A percentile compares a stretch with the other conserved stretches of the same genome.
Evolutionary conservation across 2,113 vertebrate genomes (phyloP).

Genomic region (Malurus alboscapulatus): DNA sequence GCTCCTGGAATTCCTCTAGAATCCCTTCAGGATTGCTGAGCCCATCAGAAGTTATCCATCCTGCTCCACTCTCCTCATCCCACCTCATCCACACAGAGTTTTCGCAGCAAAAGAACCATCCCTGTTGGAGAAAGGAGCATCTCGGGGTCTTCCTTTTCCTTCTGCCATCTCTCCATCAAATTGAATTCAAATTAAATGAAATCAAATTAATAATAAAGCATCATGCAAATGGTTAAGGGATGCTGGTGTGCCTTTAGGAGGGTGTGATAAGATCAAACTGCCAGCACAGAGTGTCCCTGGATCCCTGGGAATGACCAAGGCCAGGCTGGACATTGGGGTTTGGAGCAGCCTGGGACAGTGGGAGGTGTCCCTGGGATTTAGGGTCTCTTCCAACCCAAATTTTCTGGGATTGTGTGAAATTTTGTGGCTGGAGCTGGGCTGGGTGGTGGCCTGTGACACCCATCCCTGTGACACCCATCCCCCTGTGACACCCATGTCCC

Average conservation of each 20-base stretch:
- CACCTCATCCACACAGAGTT: too few species aligned
- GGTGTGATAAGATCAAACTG: neutral
- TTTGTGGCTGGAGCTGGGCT: too few species aligned
- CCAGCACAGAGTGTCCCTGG: neutral
- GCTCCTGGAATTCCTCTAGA: too few species aligned
- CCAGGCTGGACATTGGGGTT: rapidly evolving
- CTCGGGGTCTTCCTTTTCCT: neutral
- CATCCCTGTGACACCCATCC: too few species aligned
- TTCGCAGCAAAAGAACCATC: too few species aligned
- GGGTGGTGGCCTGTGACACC: too few species aligned
- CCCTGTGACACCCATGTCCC: rapidly evolving
- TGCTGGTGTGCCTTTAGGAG: neutral
- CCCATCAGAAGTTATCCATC: too few species aligned
- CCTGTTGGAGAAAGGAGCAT: neutral
- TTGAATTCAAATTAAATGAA: neutral
- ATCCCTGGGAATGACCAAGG: neutral
- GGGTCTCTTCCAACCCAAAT: neutral
- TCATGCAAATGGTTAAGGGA: rapidly evolving
- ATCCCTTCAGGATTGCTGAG: too few species aligned
- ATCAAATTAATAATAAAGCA: neutral
- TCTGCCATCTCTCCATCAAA: neutral
- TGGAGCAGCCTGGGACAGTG: neutral
- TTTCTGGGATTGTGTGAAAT: neutral
- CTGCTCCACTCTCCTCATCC: too few species aligned
- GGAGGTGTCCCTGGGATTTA: neutral